Evolutionary conservation across 2,888 invertebrate species (phyloP).

Genomic region (Axea sp.): DNA sequence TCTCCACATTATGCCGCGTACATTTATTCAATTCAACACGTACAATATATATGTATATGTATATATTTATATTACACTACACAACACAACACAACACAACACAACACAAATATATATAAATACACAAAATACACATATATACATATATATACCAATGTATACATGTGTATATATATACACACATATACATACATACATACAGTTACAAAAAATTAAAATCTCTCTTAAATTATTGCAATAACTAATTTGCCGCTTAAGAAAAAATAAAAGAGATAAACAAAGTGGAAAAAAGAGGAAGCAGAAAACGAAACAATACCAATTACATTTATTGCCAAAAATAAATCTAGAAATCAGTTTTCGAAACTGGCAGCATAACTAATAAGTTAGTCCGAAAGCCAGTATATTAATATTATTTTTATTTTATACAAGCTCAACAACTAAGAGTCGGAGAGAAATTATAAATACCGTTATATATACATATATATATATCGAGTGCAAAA

Average conservation of each 20-base stretch:
- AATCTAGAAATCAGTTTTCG: constrained; percentile 27
- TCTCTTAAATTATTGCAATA: constrained; percentile 25
- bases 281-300: background rate
- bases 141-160: no score
- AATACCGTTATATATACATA: constrained; percentile 43
- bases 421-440: constrained; percentile 28
- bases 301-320: constrained; percentile 31
- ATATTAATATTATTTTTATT: constrained; percentile 35
- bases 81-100: constrained; percentile 12
- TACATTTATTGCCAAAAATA: constrained; percentile 34
- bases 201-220: constrained; percentile 19
- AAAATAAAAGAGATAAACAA: constrained; percentile 2
- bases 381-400: constrained; percentile 32
- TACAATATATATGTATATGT: constrained; percentile 60
- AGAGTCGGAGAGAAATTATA: constrained; percentile 40
- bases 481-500: constrained; percentile 34
- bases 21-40: constrained; percentile 70
- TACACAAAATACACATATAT: constrained; percentile 25
- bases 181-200: constrained; percentile 19
- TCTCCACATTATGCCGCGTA: constrained; percentile 69
- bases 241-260: constrained; percentile 29
- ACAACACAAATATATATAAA: constrained; percentile 15
- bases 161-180: constrained; percentile 25
- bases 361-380: constrained; percentile 15
- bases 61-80: constrained; percentile 19